Conservation (phyloP, 2,113 vertebrate genomes). For the Eolophus roseicapilla region DNA sequence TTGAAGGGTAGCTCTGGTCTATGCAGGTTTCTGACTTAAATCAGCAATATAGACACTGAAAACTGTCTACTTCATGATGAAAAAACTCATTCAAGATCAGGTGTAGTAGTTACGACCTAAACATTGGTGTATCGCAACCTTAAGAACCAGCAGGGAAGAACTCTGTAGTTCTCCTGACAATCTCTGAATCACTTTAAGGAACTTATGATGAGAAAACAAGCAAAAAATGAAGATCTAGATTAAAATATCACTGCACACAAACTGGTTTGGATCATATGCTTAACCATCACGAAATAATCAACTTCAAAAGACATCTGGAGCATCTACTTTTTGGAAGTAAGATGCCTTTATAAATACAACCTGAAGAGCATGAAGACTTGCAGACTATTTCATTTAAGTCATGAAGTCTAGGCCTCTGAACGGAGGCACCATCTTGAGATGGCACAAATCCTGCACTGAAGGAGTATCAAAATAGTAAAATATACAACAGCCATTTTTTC, state of each 20-base stretch:
- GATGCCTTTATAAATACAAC: not conserved
- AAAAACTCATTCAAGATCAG: not conserved
- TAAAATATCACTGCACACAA: not conserved
- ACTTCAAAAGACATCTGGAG: not conserved
- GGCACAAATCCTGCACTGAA: fast-evolving
- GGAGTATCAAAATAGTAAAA: not conserved
- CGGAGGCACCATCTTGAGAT: not conserved
- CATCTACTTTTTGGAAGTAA: not conserved
- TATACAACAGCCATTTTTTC: not conserved
- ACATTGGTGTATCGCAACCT: not conserved
- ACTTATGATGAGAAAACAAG: not conserved
- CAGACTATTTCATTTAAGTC: not conserved
- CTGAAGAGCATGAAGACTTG: not conserved
- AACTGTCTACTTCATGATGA: too few species aligned
- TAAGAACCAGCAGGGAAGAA: not conserved
- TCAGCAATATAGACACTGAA: not conserved
- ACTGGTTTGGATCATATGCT: not conserved
- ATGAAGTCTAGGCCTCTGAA: not conserved
- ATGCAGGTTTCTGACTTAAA: not conserved
- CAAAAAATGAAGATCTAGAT: not conserved
- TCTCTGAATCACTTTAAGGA: not conserved
- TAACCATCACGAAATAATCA: not conserved
- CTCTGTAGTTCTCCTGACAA: not conserved
- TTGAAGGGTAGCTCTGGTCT: not conserved
- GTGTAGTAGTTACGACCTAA: not conserved